phyloP scores from a whole-genome alignment of 1,140 invertebrate genomes.

The Marisa cornuarietis region DNA sequence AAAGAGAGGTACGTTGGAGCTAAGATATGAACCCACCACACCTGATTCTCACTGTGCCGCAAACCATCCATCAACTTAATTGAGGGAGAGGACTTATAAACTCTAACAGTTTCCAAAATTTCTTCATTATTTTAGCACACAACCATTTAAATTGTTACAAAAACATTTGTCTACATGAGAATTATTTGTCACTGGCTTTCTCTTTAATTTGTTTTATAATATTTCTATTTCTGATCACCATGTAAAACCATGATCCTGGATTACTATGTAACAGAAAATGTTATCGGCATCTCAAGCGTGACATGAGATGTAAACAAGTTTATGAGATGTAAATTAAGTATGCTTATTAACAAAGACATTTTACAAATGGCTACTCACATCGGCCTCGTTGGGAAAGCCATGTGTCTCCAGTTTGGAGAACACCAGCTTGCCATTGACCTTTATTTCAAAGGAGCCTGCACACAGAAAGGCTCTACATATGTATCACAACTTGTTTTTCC shows the following conservation, averaged over 20 bases:
- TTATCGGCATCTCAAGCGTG: background rate
- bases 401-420: constrained; percentile 75
- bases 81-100: too few species aligned
- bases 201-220: too few species aligned
- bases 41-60: too few species aligned
- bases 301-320: background rate
- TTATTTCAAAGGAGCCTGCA: constrained; percentile 75
- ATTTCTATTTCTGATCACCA: too few species aligned
- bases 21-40: too few species aligned
- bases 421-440: constrained; percentile 71
- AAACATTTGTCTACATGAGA: too few species aligned
- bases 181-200: too few species aligned
- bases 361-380: constrained; percentile 62
- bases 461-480: constrained; percentile 40
- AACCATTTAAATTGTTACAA: too few species aligned
- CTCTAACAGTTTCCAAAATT: too few species aligned
- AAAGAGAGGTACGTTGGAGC: too few species aligned
- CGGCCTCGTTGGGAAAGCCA: constrained; percentile 73
- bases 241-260: background rate
- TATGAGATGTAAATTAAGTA: background rate
- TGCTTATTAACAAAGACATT: background rate
- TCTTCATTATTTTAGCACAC: too few species aligned
- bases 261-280: background rate
- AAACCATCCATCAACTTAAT: too few species aligned
- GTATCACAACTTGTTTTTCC: background rate